These are phyloP conservation scores for Boulengeromyrus knoepffleri DNA, from an alignment of 2,113 vertebrate species.

Conservation along the genomic window DNA sequence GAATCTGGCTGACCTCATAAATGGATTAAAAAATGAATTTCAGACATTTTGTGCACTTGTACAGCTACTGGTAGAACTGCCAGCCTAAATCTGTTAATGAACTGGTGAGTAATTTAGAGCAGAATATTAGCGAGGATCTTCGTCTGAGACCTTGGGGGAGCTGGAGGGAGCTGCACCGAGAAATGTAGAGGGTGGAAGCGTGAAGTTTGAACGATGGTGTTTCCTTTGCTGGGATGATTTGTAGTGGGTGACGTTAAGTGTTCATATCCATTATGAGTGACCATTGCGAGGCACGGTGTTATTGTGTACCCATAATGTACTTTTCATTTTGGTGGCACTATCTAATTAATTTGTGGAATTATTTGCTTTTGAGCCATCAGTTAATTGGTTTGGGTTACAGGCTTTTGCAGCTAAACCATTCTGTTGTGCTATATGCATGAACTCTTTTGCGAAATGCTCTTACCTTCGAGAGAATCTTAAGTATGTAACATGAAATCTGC, in stretches of 20 bases:
- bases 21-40: background rate
- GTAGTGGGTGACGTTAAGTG: background rate
- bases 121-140: background rate
- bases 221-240: background rate
- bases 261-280: background rate
- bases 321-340: background rate
- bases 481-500: background rate
- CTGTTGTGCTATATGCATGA: background rate
- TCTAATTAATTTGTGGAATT: background rate
- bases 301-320: background rate
- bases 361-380: background rate
- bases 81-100: background rate
- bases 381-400: background rate
- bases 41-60: background rate
- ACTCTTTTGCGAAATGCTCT: background rate
- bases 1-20: background rate
- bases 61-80: background rate
- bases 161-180: background rate
- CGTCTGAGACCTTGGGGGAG: background rate
- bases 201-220: too few species aligned
- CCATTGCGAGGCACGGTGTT: background rate
- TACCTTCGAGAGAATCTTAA: background rate
- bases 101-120: background rate
- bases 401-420: background rate
- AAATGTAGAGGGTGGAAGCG: background rate